Evolutionary conservation across 2,113 vertebrate genomes (phyloP), one percentile per base, ranked within the genome.

Genomic region (Diphyllodes magnificus): DNA sequence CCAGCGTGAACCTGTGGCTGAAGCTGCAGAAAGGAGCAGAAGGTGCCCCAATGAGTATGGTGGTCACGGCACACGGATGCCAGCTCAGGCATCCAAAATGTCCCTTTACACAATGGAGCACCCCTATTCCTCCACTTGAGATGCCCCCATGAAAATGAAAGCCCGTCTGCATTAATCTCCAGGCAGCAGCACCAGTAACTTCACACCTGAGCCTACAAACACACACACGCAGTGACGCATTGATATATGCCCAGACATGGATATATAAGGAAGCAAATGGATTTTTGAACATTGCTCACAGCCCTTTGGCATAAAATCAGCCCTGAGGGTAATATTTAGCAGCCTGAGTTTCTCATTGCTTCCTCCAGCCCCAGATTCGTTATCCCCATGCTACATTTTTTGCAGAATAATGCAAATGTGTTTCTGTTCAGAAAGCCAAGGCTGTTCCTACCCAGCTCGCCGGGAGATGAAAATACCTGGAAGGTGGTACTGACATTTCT

Each of bases 401-500:
- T 87, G 42, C 37, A 89, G 45, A 82, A 79, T 35, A 93, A 50
- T 53, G 69, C 44, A 63, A 83, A 83, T 2, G 0, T 64, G 22
- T 56, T 88, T 68, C 92, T 86, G 3, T 37, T 81, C 72, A 82
- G 76, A 92, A 91, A 71, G 39, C 19, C 39, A 75, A 71, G 31
- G 51, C 76, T 71, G n/a, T 6, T 63, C 54, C 82, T 87, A 24
- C 35, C 54, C 92, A 50, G 47, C 65, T 82, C 10, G 0, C 40
- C 27, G 23, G 70, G 77, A 87, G 61, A 77, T 83, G 88, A 92
- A 97, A 95, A 90, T 64, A 93, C 90, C 88, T 92, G 80, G 37
- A 88, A 54, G 61, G 37, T 72, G 61, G 49, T 56, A 65, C 50
- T 94, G 94, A 97, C 96, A 96, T 97, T 95, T 96, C 76, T 92